phyloP scores from a whole-genome alignment of 2,113 vertebrate species.

The Scalopus aquaticus region DNA sequence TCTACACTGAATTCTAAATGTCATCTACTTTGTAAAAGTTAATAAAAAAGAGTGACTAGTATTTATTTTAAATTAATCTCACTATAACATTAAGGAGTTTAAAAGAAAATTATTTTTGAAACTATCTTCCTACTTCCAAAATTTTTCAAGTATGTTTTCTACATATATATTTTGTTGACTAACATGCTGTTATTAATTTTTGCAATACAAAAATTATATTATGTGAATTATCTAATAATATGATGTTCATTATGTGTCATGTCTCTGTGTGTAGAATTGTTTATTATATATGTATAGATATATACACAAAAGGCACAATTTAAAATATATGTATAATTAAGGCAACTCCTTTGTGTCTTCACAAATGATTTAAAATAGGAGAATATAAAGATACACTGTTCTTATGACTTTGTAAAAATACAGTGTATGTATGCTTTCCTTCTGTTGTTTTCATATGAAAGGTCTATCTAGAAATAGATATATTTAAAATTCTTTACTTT shows the following conservation, averaged over 20 bases:
- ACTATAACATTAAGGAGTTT: background rate
- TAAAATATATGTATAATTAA: background rate
- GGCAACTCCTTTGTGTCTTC: background rate
- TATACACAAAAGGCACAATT: background rate
- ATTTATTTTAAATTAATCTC: background rate
- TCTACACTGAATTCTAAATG: background rate
- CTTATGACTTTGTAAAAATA: background rate
- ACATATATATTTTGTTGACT: background rate
- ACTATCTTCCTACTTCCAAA: background rate
- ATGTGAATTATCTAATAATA: background rate
- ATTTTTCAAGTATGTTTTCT: background rate
- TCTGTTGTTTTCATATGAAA: background rate
- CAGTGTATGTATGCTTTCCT: background rate
- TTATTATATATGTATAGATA: background rate
- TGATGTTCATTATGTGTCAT: background rate
- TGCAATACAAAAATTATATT: background rate
- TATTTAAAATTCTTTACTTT: constrained; percentile 16
- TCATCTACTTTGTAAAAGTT: background rate
- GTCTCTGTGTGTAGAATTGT: background rate
- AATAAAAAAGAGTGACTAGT: background rate
- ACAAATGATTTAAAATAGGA: background rate
- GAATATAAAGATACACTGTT: background rate
- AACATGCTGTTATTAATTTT: background rate
- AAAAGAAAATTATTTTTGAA: background rate
- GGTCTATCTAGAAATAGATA: background rate